Percentiles rank a stretch among this genome's conserved stretches.
These are phyloP conservation scores for Melipona beecheii DNA, from an alignment of 2,888 invertebrate genomes.

Conservation along the genomic window DNA sequence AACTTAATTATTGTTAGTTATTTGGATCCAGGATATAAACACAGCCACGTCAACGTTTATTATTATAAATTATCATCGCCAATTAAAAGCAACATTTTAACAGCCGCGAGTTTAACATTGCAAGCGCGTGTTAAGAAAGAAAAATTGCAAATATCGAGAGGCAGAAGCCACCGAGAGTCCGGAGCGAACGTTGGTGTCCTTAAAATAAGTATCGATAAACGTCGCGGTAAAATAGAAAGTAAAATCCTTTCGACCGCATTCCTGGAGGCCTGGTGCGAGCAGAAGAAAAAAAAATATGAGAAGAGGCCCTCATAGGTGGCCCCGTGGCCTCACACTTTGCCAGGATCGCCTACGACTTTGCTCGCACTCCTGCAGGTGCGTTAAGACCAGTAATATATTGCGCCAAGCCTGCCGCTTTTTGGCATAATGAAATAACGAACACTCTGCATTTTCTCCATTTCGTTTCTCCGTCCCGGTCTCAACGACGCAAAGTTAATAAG, in stretches of 20 bases:
- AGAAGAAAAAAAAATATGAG: conserved; percentile 67
- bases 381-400: conserved; percentile 70
- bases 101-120: neutral
- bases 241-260: conserved; percentile 72
- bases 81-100: conserved; percentile 21
- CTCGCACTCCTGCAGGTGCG: conserved; percentile 65
- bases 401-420: conserved; percentile 51
- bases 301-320: conserved; percentile 75
- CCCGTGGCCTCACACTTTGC: conserved; percentile 76
- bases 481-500: conserved; percentile 21
- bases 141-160: conserved; percentile 57
- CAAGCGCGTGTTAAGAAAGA: conserved; percentile 35
- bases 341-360: conserved; percentile 75
- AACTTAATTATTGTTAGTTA: no score
- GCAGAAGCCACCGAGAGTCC: conserved; percentile 26
- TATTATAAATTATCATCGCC: neutral
- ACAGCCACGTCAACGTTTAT: no score
- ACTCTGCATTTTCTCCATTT: conserved; percentile 39
- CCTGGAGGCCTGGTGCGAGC: conserved; percentile 67
- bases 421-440: conserved; percentile 62
- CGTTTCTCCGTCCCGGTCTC: conserved; percentile 1
- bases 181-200: conserved; percentile 61
- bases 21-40: no score
- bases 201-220: conserved; percentile 74
- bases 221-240: conserved; percentile 74